Percentiles rank a stretch among this genome's conserved stretches.
These are phyloP conservation scores for Sebastes wilsoni DNA, from an alignment of 2,797 vertebrate species.

Conservation along the genomic window DNA sequence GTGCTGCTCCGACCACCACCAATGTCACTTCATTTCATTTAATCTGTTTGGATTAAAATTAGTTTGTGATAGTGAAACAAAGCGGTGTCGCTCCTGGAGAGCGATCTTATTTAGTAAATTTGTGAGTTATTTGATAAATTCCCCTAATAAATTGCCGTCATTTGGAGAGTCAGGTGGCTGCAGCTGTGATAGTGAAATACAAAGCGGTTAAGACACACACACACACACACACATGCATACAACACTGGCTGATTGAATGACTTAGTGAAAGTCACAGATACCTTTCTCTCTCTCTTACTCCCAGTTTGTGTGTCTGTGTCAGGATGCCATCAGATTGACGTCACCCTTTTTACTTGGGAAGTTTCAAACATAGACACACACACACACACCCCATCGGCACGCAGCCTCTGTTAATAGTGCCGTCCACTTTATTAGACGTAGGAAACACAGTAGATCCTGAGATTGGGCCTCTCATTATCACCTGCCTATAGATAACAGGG, in stretches of 20 bases:
- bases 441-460: constrained; percentile 60
- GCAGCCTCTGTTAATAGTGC: constrained; percentile 20
- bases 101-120: background rate
- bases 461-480: constrained; percentile 65
- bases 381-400: constrained; percentile 13
- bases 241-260: constrained; percentile 1
- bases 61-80: background rate
- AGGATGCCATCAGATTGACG: constrained; percentile 69
- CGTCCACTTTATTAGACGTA: constrained; percentile 51
- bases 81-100: background rate
- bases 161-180: constrained; percentile 9
- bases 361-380: constrained; percentile 53
- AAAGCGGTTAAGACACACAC: constrained; percentile 3
- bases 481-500: constrained; percentile 69
- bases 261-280: constrained; percentile 38
- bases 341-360: constrained; percentile 54
- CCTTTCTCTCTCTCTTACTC: background rate
- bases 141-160: background rate
- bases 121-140: background rate
- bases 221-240: background rate
- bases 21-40: background rate
- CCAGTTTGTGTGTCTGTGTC: constrained; percentile 31
- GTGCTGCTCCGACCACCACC: background rate
- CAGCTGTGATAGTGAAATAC: constrained; percentile 21
- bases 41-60: background rate